These are phyloP conservation scores for Tortrix viridana DNA, from an alignment of 2,888 invertebrate species.

Conservation along the genomic window DNA sequence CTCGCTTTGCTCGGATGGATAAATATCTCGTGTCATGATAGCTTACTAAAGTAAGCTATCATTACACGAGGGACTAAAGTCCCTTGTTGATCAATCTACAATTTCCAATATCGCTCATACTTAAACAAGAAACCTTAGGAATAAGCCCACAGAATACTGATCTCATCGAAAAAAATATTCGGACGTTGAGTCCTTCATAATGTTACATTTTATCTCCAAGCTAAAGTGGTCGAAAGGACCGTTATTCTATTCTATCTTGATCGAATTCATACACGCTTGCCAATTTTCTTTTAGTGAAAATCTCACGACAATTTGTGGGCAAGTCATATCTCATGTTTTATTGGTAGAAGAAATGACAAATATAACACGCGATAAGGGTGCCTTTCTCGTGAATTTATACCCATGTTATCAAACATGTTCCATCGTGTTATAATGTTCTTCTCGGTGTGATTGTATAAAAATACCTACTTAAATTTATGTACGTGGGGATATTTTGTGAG, in stretches of 20 bases:
- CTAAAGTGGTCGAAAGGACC: slow-evolving; percentile 21
- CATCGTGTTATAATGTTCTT: slow-evolving; percentile 27
- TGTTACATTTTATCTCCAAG: slow-evolving; percentile 25
- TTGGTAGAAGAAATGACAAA: slow-evolving; percentile 39
- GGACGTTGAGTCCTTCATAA: slow-evolving; percentile 16
- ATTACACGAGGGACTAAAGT: too few species aligned
- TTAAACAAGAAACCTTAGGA: slow-evolving; percentile 2
- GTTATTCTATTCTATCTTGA: slow-evolving; percentile 31
- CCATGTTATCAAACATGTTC: slow-evolving; percentile 35
- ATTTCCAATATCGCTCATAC: background rate
- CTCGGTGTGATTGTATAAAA: slow-evolving; percentile 8
- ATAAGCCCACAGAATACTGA: slow-evolving; percentile 5
- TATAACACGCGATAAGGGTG: slow-evolving; percentile 37
- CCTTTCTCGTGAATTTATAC: slow-evolving; percentile 35
- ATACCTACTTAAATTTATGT: background rate
- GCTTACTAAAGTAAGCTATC: too few species aligned
- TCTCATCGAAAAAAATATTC: slow-evolving; percentile 7
- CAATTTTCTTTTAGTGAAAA: slow-evolving; percentile 36
- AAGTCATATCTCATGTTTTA: slow-evolving; percentile 38
- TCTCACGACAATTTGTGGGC: slow-evolving; percentile 38
- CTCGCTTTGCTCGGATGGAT: too few species aligned
- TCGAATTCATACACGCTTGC: slow-evolving; percentile 35
- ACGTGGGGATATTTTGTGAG: too few species aligned
- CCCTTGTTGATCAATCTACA: too few species aligned
- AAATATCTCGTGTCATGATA: too few species aligned